phyloP scores from a whole-genome alignment of 1,140 invertebrate species.

The Aphis gossypii region DNA sequence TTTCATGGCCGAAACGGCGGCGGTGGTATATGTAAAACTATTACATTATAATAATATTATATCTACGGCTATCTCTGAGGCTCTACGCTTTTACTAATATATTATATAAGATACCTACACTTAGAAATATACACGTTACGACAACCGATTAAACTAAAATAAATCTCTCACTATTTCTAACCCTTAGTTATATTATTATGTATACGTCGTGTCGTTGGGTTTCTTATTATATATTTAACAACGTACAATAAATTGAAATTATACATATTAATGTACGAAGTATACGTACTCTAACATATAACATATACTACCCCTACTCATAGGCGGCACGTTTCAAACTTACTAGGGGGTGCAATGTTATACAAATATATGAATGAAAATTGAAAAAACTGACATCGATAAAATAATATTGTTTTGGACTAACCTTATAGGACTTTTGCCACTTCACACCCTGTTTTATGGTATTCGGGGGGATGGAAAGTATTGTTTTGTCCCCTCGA shows the following conservation, averaged over 20 bases:
- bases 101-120: no score
- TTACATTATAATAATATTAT: neutral
- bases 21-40: neutral
- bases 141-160: neutral
- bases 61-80: neutral
- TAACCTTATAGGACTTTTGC: neutral
- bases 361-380: neutral
- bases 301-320: neutral
- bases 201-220: neutral
- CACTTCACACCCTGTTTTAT: neutral
- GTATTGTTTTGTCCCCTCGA: neutral
- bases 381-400: neutral
- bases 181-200: neutral
- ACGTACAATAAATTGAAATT: neutral
- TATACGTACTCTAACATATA: neutral
- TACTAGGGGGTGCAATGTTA: neutral
- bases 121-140: neutral
- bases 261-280: neutral
- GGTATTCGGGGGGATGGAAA: no score
- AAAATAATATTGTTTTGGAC: neutral
- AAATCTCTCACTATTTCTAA: neutral
- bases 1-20: neutral
- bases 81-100: no score
- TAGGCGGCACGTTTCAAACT: neutral
- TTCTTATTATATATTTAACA: neutral